Conservation (phyloP, 2,113 vertebrate species). For the Muntiacus reevesi region DNA sequence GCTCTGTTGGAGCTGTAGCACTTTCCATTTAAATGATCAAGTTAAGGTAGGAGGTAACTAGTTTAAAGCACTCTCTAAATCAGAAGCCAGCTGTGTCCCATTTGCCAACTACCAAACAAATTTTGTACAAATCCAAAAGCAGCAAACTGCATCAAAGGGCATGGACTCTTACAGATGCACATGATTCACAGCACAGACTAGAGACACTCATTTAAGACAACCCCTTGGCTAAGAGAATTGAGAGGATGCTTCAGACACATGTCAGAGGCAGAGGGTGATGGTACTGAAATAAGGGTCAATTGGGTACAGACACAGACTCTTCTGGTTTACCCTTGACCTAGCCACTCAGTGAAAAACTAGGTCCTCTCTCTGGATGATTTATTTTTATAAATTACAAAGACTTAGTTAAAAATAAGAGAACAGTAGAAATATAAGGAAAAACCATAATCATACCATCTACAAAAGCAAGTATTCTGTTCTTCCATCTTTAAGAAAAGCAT, state of each 20-base stretch:
- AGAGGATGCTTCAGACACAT: background rate
- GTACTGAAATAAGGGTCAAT: background rate
- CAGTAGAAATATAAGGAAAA: background rate
- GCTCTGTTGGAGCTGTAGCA: conserved; percentile 18
- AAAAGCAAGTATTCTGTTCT: background rate
- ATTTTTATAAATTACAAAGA: background rate
- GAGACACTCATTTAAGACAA: background rate
- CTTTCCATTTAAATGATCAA: conserved; percentile 50
- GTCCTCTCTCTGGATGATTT: background rate
- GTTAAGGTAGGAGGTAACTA: conserved; percentile 37
- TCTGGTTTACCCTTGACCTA: background rate
- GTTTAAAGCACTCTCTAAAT: conserved; percentile 44
- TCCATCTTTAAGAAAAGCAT: background rate
- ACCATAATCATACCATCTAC: background rate
- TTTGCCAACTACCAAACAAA: conserved; percentile 18
- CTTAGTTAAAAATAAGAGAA: background rate
- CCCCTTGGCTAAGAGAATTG: background rate
- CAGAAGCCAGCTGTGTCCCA: conserved; percentile 30
- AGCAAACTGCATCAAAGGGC: background rate
- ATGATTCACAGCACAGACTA: background rate
- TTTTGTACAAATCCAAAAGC: background rate
- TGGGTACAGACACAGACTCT: background rate
- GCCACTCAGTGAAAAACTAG: background rate
- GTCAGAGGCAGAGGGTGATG: rapidly evolving
- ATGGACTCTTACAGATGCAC: background rate